These are phyloP conservation scores for Operophtera brumata DNA, from an alignment of 2,888 invertebrate species.

Conservation along the genomic window DNA sequence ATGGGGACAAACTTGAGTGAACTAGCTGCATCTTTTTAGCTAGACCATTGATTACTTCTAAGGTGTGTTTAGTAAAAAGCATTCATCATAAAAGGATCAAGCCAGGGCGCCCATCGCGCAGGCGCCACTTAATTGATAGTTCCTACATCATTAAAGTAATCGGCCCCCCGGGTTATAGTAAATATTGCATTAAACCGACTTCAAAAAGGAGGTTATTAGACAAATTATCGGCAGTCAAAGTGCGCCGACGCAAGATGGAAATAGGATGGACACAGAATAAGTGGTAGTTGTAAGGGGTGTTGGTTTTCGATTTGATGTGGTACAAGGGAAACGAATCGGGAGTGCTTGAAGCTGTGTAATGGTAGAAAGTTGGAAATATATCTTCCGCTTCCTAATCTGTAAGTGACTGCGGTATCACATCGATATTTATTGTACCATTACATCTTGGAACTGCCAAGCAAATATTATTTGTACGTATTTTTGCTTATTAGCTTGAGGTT, in stretches of 20 bases:
- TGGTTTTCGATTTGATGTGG: constrained; percentile 21
- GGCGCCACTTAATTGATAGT: constrained; percentile 77
- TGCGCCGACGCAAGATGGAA: constrained; percentile 20
- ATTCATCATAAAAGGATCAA: constrained; percentile 30
- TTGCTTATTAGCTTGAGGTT: too few species aligned
- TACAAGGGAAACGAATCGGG: constrained; percentile 12
- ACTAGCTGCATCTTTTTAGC: background rate
- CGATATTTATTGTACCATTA: too few species aligned
- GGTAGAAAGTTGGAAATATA: too few species aligned
- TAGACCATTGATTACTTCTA: constrained; percentile 2
- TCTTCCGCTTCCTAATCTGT: too few species aligned
- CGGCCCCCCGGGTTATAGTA: constrained; percentile 59
- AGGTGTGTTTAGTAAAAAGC: constrained; percentile 28
- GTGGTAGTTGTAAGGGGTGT: constrained; percentile 1
- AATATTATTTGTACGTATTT: too few species aligned
- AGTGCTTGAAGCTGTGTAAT: background rate
- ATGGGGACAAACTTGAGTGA: background rate
- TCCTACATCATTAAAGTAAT: constrained; percentile 66
- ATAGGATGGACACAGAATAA: constrained; percentile 12
- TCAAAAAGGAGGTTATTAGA: constrained; percentile 20
- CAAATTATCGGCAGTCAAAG: constrained; percentile 24
- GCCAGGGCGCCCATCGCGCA: constrained; percentile 37
- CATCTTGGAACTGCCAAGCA: too few species aligned
- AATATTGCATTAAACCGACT: constrained; percentile 64
- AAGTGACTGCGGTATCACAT: too few species aligned